A percentile compares a stretch with the other conserved stretches of the same genome.
Evolutionary conservation across 2,888 invertebrate species (phyloP).

Genomic region (Mayetiola destructor): DNA sequence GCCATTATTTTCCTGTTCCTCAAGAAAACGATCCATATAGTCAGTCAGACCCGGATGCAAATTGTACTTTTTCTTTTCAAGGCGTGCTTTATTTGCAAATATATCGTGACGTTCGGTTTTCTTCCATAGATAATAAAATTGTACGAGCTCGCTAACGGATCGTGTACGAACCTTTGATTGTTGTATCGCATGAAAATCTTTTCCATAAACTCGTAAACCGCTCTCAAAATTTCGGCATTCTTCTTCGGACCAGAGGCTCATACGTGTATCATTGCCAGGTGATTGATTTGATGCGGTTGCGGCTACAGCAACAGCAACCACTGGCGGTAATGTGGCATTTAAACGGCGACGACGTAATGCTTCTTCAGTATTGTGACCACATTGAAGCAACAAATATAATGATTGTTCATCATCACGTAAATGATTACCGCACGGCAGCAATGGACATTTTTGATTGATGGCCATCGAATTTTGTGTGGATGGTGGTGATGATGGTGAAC

Average conservation of each 20-base stretch:
- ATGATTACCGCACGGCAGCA: constrained; percentile 58
- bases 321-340: constrained; percentile 44
- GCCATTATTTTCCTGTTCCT: constrained; percentile 55
- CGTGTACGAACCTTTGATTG: constrained; percentile 83
- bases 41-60: constrained; percentile 86
- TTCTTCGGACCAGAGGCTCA: constrained; percentile 91
- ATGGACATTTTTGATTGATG: neutral
- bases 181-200: constrained; percentile 90
- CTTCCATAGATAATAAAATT: constrained; percentile 96
- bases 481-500: constrained; percentile 24
- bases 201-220: constrained; percentile 83
- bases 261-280: constrained; percentile 41
- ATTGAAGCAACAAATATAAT: constrained; percentile 57
- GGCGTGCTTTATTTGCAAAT: constrained; percentile 70
- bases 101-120: constrained; percentile 92
- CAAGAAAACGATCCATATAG: constrained; percentile 84
- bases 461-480: neutral
- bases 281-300: constrained; percentile 21
- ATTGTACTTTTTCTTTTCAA: constrained; percentile 86
- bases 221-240: constrained; percentile 95
- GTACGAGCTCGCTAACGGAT: constrained; percentile 90
- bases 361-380: constrained; percentile 90
- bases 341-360: constrained; percentile 68
- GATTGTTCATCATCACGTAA: constrained; percentile 70
- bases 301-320: constrained; percentile 20